phyloP scores from a whole-genome alignment of 2,888 invertebrate species.

The Baccha elongata region DNA sequence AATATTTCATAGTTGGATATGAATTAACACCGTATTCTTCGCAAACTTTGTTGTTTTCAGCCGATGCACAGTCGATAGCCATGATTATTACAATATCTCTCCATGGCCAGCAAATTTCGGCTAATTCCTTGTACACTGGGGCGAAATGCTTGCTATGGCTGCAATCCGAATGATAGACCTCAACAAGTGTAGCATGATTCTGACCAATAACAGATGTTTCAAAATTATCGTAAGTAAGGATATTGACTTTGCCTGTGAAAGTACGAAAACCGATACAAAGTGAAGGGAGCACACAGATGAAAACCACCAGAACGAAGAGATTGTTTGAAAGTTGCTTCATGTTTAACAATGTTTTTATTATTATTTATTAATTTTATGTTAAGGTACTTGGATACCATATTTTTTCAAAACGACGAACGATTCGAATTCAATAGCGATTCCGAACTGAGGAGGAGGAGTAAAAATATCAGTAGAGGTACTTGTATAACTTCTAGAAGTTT shows the following conservation, averaged over 20 bases:
- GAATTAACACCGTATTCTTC: constrained; percentile 93
- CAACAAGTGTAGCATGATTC: constrained; percentile 89
- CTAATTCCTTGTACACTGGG: constrained; percentile 92
- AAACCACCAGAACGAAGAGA: neutral
- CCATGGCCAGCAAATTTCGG: constrained; percentile 88
- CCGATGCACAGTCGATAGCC: constrained; percentile 93
- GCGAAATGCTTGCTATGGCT: constrained; percentile 96
- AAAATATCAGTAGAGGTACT: neutral
- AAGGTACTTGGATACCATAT: constrained; percentile 39
- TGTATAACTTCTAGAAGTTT: constrained; percentile 3
- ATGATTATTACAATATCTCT: constrained; percentile 87
- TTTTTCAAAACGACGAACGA: constrained; percentile 24
- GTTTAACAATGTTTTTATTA: no score
- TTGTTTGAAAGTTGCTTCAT: constrained; percentile 27
- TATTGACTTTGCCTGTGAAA: constrained; percentile 78
- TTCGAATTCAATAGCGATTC: constrained; percentile 18
- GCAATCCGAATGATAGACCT: constrained; percentile 98
- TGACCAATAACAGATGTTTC: constrained; percentile 86
- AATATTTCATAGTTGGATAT: constrained; percentile 93
- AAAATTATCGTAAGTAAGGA: constrained; percentile 86
- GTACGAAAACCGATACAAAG: constrained; percentile 78
- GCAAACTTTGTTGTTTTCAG: constrained; percentile 93
- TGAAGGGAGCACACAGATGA: constrained; percentile 24
- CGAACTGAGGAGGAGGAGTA: constrained; percentile 45
- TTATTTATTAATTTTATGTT: constrained; percentile 20